Conservation (phyloP, 2,888 invertebrate genomes). For the Cataglyphis albicans region DNA sequence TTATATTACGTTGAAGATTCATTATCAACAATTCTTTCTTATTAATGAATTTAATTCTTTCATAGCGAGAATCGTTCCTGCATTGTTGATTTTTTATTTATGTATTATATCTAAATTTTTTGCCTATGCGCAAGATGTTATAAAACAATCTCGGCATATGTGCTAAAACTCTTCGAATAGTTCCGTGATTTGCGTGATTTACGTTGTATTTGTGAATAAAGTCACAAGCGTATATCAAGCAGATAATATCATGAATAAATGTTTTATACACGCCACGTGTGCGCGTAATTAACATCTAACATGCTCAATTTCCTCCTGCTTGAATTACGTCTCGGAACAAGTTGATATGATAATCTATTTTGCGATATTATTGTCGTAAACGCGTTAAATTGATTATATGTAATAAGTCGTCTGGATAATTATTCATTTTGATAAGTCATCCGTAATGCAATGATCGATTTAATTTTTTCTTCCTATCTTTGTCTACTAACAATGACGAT, state of each 20-base stretch:
- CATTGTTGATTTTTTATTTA: background rate
- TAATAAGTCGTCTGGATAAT: background rate
- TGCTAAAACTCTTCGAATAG: background rate
- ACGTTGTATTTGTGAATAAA: constrained; percentile 15
- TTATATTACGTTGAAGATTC: background rate
- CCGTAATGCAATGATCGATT: background rate
- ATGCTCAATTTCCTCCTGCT: constrained; percentile 1
- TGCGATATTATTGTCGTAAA: background rate
- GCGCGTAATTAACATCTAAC: constrained; percentile 39
- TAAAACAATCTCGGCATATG: background rate
- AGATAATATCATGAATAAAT: constrained; percentile 7
- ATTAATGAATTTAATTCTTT: constrained; percentile 9
- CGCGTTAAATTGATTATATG: constrained; percentile 8
- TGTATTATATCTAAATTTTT: background rate
- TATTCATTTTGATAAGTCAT: background rate
- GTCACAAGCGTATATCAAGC: constrained; percentile 20
- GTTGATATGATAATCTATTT: constrained; percentile 7
- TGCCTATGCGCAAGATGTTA: background rate
- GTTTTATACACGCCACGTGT: background rate
- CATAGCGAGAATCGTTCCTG: background rate
- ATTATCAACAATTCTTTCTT: background rate
- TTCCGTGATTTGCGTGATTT: constrained; percentile 3
- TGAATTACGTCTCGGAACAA: constrained; percentile 12
- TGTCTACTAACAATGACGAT: background rate
- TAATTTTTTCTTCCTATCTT: background rate